Conservation (phyloP, 2,888 invertebrate genomes). For the Leucophenga maculata region DNA sequence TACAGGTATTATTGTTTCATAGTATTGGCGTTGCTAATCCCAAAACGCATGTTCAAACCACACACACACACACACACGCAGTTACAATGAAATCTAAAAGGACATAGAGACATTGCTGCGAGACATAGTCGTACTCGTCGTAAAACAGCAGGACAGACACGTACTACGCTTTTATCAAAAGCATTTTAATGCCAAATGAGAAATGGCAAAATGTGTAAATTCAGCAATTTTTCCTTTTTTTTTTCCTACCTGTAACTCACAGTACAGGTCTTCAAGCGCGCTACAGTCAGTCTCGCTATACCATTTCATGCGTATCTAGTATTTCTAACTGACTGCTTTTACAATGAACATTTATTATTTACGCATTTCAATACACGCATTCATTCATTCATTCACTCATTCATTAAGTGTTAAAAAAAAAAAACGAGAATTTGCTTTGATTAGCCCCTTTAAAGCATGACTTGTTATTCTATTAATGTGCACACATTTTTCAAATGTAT, state of each 20-base stretch:
- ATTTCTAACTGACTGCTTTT: constrained; percentile 11
- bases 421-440: too few relatives aligned
- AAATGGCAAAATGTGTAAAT: constrained; percentile 22
- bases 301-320: background rate
- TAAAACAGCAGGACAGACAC: too few relatives aligned
- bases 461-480: background rate
- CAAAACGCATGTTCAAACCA: constrained; percentile 48
- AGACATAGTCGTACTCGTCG: too few relatives aligned
- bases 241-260: constrained; percentile 10
- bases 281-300: background rate
- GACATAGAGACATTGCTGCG: background rate
- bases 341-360: constrained; percentile 17
- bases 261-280: background rate
- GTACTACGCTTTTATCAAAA: constrained; percentile 7
- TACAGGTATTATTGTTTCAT: constrained; percentile 24
- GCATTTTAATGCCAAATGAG: constrained; percentile 21
- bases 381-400: background rate
- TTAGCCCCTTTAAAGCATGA: background rate
- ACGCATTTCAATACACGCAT: constrained; percentile 13
- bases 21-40: constrained; percentile 48
- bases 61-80: constrained; percentile 31
- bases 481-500: too few relatives aligned
- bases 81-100: constrained; percentile 10
- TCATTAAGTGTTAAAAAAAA: too few relatives aligned
- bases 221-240: constrained; percentile 12